Conservation (phyloP, 2,797 vertebrate genomes). For the Rhodeus uyekii region DNA sequence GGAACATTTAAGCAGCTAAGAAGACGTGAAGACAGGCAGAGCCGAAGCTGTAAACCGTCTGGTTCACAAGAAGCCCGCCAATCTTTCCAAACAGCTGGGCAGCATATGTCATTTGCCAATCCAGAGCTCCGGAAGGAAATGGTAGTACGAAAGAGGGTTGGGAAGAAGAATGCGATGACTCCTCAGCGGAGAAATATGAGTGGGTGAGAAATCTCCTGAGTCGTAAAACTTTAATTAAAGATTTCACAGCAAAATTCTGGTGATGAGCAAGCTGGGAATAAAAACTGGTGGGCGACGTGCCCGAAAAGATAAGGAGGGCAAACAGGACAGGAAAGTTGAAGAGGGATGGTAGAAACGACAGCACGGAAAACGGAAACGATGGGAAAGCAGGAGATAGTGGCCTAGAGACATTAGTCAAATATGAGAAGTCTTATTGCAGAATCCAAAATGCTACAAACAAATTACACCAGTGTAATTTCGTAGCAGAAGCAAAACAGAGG, state of each 20-base stretch:
- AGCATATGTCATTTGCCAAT: constrained; percentile 50
- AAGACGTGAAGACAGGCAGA: neutral
- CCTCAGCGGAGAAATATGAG: constrained; percentile 34
- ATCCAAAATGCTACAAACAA: constrained; percentile 41
- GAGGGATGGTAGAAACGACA: constrained; percentile 19
- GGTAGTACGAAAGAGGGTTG: neutral
- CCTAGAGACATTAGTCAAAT: constrained; percentile 52
- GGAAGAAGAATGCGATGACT: constrained; percentile 42
- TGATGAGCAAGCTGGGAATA: constrained; percentile 30
- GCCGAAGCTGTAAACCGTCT: constrained; percentile 14
- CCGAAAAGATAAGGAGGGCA: constrained; percentile 48
- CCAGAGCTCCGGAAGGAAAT: constrained; percentile 28
- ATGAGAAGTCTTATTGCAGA: constrained; percentile 29
- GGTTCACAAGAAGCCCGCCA: constrained; percentile 35
- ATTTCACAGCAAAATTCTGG: constrained; percentile 50
- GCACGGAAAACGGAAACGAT: neutral
- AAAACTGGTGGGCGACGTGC: constrained; percentile 34
- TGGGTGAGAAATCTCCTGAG: constrained; percentile 55
- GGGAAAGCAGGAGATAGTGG: constrained; percentile 14
- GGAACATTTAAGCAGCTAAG: constrained; percentile 43
- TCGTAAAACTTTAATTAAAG: constrained; percentile 59
- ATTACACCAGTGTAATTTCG: constrained; percentile 27
- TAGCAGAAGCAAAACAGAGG: neutral
- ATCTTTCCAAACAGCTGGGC: constrained; percentile 52
- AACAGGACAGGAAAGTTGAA: constrained; percentile 34